Evolutionary conservation across 2,888 invertebrate genomes (phyloP), one percentile per base, ranked within the genome.

Genomic region (Molanna angustata): DNA sequence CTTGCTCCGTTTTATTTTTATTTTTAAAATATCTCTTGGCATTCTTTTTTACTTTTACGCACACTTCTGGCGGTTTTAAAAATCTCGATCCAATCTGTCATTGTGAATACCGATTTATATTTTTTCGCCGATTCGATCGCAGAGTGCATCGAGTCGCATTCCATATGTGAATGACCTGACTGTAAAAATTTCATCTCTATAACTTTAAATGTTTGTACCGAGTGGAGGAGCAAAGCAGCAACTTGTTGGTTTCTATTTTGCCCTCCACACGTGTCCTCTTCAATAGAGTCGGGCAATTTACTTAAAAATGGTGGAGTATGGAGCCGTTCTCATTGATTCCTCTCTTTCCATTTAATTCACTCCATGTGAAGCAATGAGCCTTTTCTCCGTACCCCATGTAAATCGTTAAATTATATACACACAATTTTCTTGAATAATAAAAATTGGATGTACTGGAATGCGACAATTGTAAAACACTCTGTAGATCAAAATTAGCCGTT

Each of bases 101-200:
- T 39, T 3, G 17, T 18, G n/a, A 39, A 39, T 7, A 17, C 14
- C 3, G 3, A 14, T 39, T 39, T 41, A 22, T 31, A 18, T 19
- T 32, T 45, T 13, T 27, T 33, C 6, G 14, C 18, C 6, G 6
- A 16, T 44, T 48, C 49, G n/a, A 49, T 49, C 2, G 40, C 27
- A 27, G 27, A 41, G 41, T 49, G 49, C 40, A 49, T 21, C 1
- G 27, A 27, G 31, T 49, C 49, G 27, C 40, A 40, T 39, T 49
- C 49, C 49, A 49, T 49, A 2, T 49, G 19, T 2, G 49, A 49
- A 21, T 49, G 49, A 13, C 49, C 49, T 2, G 40, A 49, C 18
- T 49, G 31, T 35, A 41, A 16, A 21, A 37, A 47, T 39, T 47
- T 47, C 6, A 31, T 4, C 9, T 33, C 45, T 17, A 39, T 18